Evolutionary conservation across 2,888 invertebrate genomes (phyloP), one percentile per base, ranked within the genome.

Genomic region (Cyaniris semiargus): DNA sequence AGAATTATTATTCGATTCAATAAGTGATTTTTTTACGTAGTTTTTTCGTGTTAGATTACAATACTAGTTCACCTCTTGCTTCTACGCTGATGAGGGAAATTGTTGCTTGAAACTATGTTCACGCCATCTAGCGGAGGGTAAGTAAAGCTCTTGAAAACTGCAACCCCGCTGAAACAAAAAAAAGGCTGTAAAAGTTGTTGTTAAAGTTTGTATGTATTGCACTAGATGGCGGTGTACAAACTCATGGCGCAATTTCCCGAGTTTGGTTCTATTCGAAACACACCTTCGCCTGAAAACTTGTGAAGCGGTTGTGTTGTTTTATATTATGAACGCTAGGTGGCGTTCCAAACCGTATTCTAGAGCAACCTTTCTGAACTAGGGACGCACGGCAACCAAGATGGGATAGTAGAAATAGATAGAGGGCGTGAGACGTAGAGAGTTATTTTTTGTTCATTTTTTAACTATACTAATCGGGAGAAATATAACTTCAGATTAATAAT

Each of bases 151-250:
- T 44, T 60, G 15, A 27, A 66, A 66, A 21, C 21, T 66, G 4
- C 23, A 60, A 23, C 66, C 21, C 13, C 27, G 27, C 10, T 23
- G 72, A 38, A 72, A 10, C 34, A 27, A 31, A 48, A 6, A 0
- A 53, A 10, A 6, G 10, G 44, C 18, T 53, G 53, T 53, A 44
- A 53, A 48, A 48, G 15, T 48, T 13, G 48, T 48, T n/a, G 3
- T 21, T 4, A n/a, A 53, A 27, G 27, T 70, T 48, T n/a, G 7
- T 15, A 10, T 27, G n/a, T 13, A 5, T 23, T 13, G 13, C n/a
- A n/a, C 18, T 76, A 76, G 76, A 53, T 76, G 76, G 76, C 76
- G 70, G 70, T 76, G 13, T 48, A 10, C 13, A 7, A 53, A 34
- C 31, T 53, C 3, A 5, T n/a, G 1, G 15, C 2, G 15, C 4